Evolutionary conservation across 1,140 invertebrate species (phyloP), one percentile per base, ranked within the genome.

Genomic region (Tetragnatha versicolor): DNA sequence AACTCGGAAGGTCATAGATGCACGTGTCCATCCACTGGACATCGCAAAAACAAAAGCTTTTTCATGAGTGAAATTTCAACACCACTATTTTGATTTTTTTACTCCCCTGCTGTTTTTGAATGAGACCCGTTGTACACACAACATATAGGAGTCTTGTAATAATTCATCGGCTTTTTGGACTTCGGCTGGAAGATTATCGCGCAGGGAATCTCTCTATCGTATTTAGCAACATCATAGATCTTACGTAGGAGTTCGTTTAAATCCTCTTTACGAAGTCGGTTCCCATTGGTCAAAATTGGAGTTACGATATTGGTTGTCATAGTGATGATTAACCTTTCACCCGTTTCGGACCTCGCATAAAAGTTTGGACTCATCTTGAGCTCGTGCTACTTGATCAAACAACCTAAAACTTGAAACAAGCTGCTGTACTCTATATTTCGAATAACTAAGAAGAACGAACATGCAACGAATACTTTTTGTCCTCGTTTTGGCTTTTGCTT

Each of bases 401-500:
- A 47, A 47, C 12, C 20, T 20, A 12, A 20, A 47, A 17, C 12
- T 12, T 47, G 12, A 2, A 47, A 17, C 42, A 47, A 20, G 20
- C 20, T 20, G 42, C 20, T 12, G 42, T 17, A 20, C 12, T 17
- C 20, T 47, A 47, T 47, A 47, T 2, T 47, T 2, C 42, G 20
- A 47, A 20, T 20, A 47, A 47, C 42, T 47, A 17, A 17, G 42
- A 47, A 3, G 42, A 20, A 69, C 35, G 31, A 31, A 53, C 10
- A 69, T 69, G 66, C 27, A 53, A 14, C 20, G 51, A 17, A 69
- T 53, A 37, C 14, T 35, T 69, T 51, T 49, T 22, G 39, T 69
- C 14, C 27, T 69, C 17, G 5, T 53, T 25, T 5, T 53, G 10
- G 47, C 39, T 1, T n/a, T 69, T 35, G 31, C 66, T 53, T 69